These are phyloP conservation scores for Scaptomyza pallida DNA, from an alignment of 1,140 invertebrate genomes.

Conservation along the genomic window DNA sequence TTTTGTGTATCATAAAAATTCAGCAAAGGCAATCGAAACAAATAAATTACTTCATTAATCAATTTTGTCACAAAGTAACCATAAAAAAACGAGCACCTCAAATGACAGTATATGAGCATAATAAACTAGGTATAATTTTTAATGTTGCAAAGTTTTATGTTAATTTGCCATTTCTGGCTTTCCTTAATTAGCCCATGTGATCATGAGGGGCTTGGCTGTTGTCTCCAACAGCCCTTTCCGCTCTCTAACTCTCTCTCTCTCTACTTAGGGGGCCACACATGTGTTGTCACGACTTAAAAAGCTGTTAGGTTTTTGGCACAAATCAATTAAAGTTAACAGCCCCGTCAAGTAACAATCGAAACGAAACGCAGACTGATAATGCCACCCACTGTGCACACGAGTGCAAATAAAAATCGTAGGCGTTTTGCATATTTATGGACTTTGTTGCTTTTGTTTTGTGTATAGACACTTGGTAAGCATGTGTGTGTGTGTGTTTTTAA, in stretches of 20 bases:
- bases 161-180: slow-evolving; percentile 72
- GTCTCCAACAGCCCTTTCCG: background rate
- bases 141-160: slow-evolving; percentile 77
- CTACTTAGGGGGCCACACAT: slow-evolving; percentile 15
- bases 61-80: slow-evolving; percentile 76
- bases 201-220: slow-evolving; percentile 20
- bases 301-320: slow-evolving; percentile 66
- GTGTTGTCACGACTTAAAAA: slow-evolving; percentile 51
- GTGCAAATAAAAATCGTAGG: slow-evolving; percentile 66
- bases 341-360: slow-evolving; percentile 44
- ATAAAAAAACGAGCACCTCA: slow-evolving; percentile 64
- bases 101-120: slow-evolving; percentile 36
- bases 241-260: background rate
- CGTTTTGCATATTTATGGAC: slow-evolving; percentile 72
- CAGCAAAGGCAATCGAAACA: slow-evolving; percentile 47
- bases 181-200: slow-evolving; percentile 66
- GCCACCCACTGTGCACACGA: slow-evolving; percentile 71
- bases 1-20: slow-evolving; percentile 70
- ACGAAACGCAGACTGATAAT: slow-evolving; percentile 35
- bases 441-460: slow-evolving; percentile 29
- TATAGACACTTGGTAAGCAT: slow-evolving; percentile 27
- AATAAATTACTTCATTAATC: slow-evolving; percentile 77
- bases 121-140: slow-evolving; percentile 66
- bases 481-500: slow-evolving; percentile 54
- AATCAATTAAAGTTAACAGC: slow-evolving; percentile 71